Conservation (phyloP, 2,888 invertebrate species). For the Therioaphis trifolii region DNA sequence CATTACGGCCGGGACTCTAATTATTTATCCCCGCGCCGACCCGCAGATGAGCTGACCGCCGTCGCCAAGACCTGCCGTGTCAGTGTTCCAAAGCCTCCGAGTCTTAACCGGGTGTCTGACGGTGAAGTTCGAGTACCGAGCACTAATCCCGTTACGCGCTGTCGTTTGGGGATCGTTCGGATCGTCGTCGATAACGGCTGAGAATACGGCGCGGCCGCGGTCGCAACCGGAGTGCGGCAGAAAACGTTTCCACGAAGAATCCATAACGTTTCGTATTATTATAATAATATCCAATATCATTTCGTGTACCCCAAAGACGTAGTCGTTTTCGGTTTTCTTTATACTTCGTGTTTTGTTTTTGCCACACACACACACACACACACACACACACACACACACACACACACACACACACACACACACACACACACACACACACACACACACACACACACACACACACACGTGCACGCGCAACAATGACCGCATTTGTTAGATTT, state of each 20-base stretch:
- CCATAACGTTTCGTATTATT: neutral
- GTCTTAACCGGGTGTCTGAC: conserved; percentile 56
- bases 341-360: neutral
- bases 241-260: neutral
- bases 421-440: too few relatives aligned
- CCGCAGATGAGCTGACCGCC: conserved; percentile 48
- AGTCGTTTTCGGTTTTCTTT: neutral
- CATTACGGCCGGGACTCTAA: conserved; percentile 41
- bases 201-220: neutral
- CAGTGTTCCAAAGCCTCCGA: conserved; percentile 41
- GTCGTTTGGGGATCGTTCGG: conserved; percentile 19
- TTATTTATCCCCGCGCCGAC: conserved; percentile 51
- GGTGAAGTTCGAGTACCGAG: conserved; percentile 4
- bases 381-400: too few relatives aligned
- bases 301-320: neutral
- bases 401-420: too few relatives aligned
- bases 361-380: too few relatives aligned
- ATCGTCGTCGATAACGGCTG: neutral
- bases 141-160: conserved; percentile 39
- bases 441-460: too few relatives aligned
- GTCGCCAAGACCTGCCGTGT: neutral
- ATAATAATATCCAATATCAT: too few relatives aligned
- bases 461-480: conserved; percentile 12
- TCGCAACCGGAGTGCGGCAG: too few relatives aligned
- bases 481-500: conserved; percentile 42